Percentiles rank a stretch among this genome's conserved stretches.
phyloP scores from a whole-genome alignment of 1,140 invertebrate species.

The Chymomyza costata region DNA sequence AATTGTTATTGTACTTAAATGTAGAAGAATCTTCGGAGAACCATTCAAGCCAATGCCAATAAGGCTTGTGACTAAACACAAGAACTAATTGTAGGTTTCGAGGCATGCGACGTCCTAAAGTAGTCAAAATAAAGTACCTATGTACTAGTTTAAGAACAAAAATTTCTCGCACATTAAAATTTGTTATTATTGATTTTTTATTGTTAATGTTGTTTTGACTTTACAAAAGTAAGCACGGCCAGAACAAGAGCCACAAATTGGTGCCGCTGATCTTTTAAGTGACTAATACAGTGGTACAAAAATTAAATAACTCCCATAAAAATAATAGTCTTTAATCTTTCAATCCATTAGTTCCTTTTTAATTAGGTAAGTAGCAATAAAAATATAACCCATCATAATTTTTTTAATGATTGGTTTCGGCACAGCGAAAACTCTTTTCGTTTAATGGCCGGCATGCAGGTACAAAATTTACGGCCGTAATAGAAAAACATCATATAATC shows the following conservation, averaged over 20 bases:
- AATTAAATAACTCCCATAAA: too few relatives aligned
- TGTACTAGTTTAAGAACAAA: conserved; percentile 18
- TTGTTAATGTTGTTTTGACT: conserved; percentile 19
- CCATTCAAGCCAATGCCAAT: not conserved
- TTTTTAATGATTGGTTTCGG: too few relatives aligned
- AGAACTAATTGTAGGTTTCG: not conserved
- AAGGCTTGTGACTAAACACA: not conserved
- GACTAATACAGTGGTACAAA: conserved; percentile 4
- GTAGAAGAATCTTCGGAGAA: not conserved
- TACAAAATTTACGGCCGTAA: too few relatives aligned
- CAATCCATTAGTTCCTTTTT: too few relatives aligned
- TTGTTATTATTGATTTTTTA: conserved; percentile 68
- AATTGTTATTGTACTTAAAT: conserved; percentile 53
- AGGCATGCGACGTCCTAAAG: not conserved
- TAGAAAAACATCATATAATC: too few relatives aligned
- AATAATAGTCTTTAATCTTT: too few relatives aligned
- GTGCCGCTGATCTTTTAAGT: too few relatives aligned
- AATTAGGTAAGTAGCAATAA: too few relatives aligned
- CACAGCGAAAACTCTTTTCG: too few relatives aligned
- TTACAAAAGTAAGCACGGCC: too few relatives aligned
- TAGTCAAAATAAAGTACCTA: not conserved
- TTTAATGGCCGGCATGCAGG: too few relatives aligned
- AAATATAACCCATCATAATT: too few relatives aligned
- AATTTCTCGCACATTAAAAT: conserved; percentile 61
- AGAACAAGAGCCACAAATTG: conserved; percentile 18